phyloP scores from a whole-genome alignment of 2,797 vertebrate genomes.

The Cryptoblepharus egeriae region DNA sequence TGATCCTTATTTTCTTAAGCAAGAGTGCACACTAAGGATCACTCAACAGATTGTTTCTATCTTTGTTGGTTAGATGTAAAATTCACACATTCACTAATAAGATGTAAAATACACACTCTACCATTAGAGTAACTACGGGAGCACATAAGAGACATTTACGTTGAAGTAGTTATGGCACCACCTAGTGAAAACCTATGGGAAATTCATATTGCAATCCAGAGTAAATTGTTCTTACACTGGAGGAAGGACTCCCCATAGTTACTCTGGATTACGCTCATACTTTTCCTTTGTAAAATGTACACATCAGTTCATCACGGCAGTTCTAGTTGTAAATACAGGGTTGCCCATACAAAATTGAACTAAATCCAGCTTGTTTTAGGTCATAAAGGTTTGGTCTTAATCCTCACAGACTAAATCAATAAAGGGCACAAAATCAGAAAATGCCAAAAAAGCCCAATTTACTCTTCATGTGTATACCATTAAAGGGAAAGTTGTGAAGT shows the following conservation, averaged over 20 bases:
- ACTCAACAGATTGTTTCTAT: neutral
- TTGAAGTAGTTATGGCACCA: no score
- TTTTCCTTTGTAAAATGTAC: neutral
- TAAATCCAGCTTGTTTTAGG: neutral
- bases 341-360: no score
- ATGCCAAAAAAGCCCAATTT: neutral
- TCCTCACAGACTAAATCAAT: neutral
- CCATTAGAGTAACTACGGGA: no score
- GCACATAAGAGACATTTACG: no score
- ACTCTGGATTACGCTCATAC: no score
- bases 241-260: no score
- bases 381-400: neutral
- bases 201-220: no score
- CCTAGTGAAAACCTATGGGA: no score
- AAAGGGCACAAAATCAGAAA: neutral
- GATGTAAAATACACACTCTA: neutral
- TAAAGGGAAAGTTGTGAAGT: neutral
- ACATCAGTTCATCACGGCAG: neutral
- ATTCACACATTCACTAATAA: neutral
- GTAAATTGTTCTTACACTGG: no score
- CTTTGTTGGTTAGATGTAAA: neutral
- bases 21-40: neutral
- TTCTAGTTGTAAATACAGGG: neutral
- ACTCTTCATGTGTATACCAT: neutral
- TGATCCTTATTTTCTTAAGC: neutral